These are phyloP conservation scores for Crocuta crocuta DNA, from an alignment of 2,113 vertebrate genomes.

Conservation along the genomic window DNA sequence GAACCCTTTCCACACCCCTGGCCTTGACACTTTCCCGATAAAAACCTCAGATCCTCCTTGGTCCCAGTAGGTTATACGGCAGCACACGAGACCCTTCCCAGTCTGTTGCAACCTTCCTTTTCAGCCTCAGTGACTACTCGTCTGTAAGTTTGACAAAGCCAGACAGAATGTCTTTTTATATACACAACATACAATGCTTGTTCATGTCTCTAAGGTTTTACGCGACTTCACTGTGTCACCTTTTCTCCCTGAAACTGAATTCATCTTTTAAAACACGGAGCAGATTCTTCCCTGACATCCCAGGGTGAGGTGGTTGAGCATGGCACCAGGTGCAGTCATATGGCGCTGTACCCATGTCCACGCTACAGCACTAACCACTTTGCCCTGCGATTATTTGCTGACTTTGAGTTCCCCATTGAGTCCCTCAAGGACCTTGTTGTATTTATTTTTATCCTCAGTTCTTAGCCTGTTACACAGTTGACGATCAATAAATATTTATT, in stretches of 20 bases:
- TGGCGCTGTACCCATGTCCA: not conserved
- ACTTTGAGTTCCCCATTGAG: not conserved
- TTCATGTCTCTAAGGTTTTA: not conserved
- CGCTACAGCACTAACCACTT: not conserved
- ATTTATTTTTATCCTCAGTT: slow-evolving; percentile 20
- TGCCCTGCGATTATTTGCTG: not conserved
- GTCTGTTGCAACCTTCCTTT: not conserved
- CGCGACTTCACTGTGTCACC: not conserved
- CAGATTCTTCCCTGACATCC: not conserved
- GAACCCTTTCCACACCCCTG: not conserved
- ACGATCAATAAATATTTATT: slow-evolving; percentile 9
- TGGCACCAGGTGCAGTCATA: too few relatives aligned
- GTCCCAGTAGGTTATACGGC: not conserved
- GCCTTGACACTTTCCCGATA: not conserved
- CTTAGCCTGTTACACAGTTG: not conserved
- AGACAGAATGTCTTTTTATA: not conserved
- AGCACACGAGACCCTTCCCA: not conserved
- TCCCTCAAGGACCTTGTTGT: not conserved
- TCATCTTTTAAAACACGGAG: not conserved
- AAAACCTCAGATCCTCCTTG: not conserved
- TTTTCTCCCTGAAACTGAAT: not conserved
- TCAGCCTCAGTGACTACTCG: not conserved
- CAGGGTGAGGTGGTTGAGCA: not conserved
- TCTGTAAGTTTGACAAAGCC: not conserved
- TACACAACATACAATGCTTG: not conserved